A percentile compares a stretch with the other conserved stretches of the same genome.
phyloP scores from a whole-genome alignment of 2,797 vertebrate genomes.

The Eulemur coronatus region DNA sequence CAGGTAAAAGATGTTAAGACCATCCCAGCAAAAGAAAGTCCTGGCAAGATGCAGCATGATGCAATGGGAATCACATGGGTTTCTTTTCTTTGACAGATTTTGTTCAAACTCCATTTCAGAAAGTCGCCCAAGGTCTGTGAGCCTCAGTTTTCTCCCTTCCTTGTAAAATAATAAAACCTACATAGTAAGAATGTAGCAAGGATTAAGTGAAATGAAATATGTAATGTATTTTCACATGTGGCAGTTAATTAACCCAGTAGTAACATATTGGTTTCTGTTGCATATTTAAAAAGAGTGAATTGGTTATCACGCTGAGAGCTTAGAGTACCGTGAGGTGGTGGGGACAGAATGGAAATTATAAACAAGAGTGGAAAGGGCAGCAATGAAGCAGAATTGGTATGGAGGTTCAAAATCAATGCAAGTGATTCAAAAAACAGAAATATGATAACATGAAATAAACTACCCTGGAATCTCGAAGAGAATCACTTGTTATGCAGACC shows the following conservation, averaged over 20 bases:
- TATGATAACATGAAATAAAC: neutral
- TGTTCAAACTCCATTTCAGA: neutral
- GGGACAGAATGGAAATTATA: neutral
- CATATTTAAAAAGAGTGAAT: neutral
- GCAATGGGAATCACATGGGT: neutral
- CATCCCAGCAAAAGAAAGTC: neutral
- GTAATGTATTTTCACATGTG: neutral
- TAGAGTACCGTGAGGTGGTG: neutral
- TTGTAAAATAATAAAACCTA: neutral
- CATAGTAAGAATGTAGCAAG: neutral
- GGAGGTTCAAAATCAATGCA: neutral
- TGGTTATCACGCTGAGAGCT: neutral
- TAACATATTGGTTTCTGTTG: neutral
- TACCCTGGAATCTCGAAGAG: neutral
- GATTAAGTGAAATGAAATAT: neutral
- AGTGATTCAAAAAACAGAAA: neutral
- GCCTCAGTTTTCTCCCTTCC: neutral
- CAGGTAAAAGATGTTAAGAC: neutral
- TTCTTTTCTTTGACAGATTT: neutral
- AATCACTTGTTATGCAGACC: neutral
- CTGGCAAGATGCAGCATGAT: neutral
- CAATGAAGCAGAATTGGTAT: neutral
- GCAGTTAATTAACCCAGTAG: neutral
- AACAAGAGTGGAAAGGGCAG: neutral
- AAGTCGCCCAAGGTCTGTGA: neutral